Evolutionary conservation across 2,113 vertebrate genomes (phyloP).

Genomic region (Strix aluco): DNA sequence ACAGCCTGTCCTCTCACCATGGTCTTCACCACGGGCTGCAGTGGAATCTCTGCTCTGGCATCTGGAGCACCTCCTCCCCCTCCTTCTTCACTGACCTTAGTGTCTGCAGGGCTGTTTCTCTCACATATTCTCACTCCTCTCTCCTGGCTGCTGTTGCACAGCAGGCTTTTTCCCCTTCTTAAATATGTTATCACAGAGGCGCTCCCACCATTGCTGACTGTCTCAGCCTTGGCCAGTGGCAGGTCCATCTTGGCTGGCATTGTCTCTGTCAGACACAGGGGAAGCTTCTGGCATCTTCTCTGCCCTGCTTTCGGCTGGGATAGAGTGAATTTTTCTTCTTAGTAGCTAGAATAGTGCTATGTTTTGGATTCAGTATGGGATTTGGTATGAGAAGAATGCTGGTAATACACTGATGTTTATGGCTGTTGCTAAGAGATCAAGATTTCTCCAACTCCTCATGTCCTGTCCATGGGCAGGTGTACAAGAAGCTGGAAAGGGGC

Average conservation of each 20-base stretch:
- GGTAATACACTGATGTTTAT: too few relatives aligned
- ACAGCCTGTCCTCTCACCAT: background rate
- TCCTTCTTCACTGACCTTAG: background rate
- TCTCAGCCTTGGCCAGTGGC: background rate
- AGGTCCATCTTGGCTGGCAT: background rate
- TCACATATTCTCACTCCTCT: background rate
- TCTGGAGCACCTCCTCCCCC: background rate
- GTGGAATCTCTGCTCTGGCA: too few relatives aligned
- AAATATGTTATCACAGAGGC: background rate
- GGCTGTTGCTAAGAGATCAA: too few relatives aligned
- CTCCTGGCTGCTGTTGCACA: background rate
- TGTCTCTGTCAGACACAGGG: background rate
- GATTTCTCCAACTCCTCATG: too few relatives aligned
- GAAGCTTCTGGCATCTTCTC: too few relatives aligned
- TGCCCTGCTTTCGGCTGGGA: too few relatives aligned
- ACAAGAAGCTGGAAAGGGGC: too few relatives aligned
- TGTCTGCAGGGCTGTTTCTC: background rate
- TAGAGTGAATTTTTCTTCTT: too few relatives aligned
- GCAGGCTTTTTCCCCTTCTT: background rate
- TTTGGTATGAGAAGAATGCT: too few relatives aligned
- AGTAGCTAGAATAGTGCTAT: too few relatives aligned
- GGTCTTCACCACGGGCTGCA: background rate
- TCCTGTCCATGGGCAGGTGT: too few relatives aligned
- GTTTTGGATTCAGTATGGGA: too few relatives aligned
- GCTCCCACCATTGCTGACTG: background rate